Evolutionary conservation across 2,888 invertebrate species (phyloP), one percentile per base, ranked within the genome.

Genomic region (Limnephilus marmoratus): DNA sequence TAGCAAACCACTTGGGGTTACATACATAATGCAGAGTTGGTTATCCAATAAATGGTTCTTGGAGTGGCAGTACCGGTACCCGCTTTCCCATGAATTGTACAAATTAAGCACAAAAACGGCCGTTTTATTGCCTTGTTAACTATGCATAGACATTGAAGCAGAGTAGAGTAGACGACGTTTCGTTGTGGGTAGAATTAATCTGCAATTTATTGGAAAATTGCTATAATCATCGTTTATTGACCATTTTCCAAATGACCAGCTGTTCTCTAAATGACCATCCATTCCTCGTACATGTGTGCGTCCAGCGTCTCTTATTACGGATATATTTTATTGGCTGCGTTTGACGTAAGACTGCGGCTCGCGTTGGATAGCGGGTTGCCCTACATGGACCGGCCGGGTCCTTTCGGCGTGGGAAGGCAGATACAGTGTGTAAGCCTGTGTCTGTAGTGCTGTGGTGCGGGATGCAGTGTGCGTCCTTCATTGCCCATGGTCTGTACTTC

Each of bases 341-440:
- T 68, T 68, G 68, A 83, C 83, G 37, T 41, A 83, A 83, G 83
- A 83, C 34, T 41, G 85, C 45, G 86, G 81, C 49, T 81, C 45
- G 80, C 68, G 68, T n/a, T 68, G 68, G 68, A 68, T 24, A 68
- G 68, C 87, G 90, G 85, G 92, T 90, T 49, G 89, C 92, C 91
- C 92, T 92, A 93, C 92, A 93, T 89, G 93, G 93, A 89, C 90
- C 90, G 82, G 85, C 91, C 88, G 68, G 83, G 85, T 92, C 91
- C 92, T 81, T 80, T 29, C 12, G 92, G 93, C 93, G 93, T 93
- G 93, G 92, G 93, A 93, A 93, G 93, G 85, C 88, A 34, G 83
- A 83, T 68, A 68, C 68, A 68, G 68, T 68, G 68, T 68, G 68
- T 24, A 68, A 68, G 68, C 24, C 68, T 68, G 24, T n/a, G n/a